Evolutionary conservation across 2,113 vertebrate species (phyloP), one percentile per base, ranked within the genome.

Genomic region (Nothocercus nigrocapillus): DNA sequence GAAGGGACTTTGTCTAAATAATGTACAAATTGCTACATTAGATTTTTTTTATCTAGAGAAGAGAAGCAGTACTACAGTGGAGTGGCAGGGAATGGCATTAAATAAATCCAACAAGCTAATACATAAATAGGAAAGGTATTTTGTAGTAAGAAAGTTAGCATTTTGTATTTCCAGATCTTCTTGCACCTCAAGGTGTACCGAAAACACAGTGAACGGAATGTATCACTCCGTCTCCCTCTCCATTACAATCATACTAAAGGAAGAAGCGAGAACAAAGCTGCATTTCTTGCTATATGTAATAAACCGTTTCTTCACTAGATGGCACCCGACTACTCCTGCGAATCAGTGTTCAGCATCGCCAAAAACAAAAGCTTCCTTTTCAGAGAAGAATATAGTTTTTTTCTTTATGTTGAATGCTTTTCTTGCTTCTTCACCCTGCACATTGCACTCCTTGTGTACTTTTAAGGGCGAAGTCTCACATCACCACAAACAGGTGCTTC

Each of bases 281-380:
- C 6, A 80, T 74, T 79, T 88, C 21, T 85, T 74, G 12, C 51
- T 32, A 27, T n/a, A 7, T 11, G 67, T 58, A 91, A 83, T 13
- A 62, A 80, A 78, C 51, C 15, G 82, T 90, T 90, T 82, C 44
- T 89, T 84, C 92, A 69, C 85, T 93, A 96, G 94, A 78, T 94
- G 94, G 92, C 94, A 87, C 44, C 34, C 53, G 1, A 49, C 56
- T 77, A 56, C 73, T 69, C 47, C 49, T 79, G 16, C 8, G 49
- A 68, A 68, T 72, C 73, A 44, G 38, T 4, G 16, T 4, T 18
- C 30, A 63, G 1, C 2, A 7, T 1, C 5, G 58, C 13, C 66
- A 88, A 83, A 73, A 77, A 22, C 16, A 56, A 73, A 62, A 28
- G 68, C 69, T 89, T 68, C 8, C 24, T 92, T 90, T 88, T 72